phyloP scores from a whole-genome alignment of 2,113 vertebrate species.

The Lagenorhynchus albirostris region DNA sequence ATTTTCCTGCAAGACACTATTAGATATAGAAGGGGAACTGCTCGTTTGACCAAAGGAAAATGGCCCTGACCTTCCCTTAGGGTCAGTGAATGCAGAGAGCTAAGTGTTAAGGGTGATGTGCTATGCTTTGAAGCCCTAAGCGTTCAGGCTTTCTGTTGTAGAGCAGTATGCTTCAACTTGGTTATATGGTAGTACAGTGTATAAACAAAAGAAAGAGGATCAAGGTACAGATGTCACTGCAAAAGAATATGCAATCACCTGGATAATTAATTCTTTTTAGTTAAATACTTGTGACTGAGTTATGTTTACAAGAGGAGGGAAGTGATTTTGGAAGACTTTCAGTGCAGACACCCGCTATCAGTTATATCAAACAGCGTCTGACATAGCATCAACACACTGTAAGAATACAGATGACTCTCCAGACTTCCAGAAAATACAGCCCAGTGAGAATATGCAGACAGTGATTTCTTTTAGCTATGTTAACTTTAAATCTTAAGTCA shows the following conservation, averaged over 20 bases:
- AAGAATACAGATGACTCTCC: neutral
- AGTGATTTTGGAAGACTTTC: neutral
- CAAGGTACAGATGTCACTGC: neutral
- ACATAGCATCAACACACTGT: fast-evolving
- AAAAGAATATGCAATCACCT: neutral
- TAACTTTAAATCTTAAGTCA: neutral
- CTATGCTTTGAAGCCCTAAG: neutral
- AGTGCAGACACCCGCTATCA: fast-evolving
- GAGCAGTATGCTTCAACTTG: neutral
- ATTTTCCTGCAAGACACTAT: neutral
- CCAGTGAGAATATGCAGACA: neutral
- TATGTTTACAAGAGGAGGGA: neutral
- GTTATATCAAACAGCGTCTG: neutral
- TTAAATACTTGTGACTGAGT: neutral
- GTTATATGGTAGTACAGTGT: fast-evolving
- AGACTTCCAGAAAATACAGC: neutral
- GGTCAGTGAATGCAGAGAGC: neutral
- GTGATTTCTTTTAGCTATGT: neutral
- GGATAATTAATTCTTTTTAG: neutral
- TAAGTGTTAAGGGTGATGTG: fast-evolving
- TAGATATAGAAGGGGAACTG: neutral
- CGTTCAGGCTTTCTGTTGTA: neutral
- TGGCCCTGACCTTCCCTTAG: neutral
- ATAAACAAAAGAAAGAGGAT: neutral
- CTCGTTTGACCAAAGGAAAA: neutral